phyloP scores from a whole-genome alignment of 2,797 vertebrate genomes.

The Nasua narica region DNA sequence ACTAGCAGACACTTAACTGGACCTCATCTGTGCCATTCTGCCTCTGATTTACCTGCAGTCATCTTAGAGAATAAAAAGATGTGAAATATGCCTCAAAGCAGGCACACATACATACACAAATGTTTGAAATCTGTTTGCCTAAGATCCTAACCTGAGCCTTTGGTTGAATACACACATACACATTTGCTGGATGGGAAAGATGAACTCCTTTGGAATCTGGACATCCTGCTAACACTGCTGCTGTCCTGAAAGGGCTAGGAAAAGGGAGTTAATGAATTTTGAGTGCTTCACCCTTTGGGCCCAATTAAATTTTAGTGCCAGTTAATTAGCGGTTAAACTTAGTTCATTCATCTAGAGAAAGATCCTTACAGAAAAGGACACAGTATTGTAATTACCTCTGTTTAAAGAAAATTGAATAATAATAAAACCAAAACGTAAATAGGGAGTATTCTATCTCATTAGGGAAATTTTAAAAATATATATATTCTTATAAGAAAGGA shows the following conservation, averaged over 20 bases:
- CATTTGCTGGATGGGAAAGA: neutral
- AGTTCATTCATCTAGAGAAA: slow-evolving; percentile 78
- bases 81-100: neutral
- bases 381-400: slow-evolving; percentile 60
- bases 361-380: slow-evolving; percentile 66
- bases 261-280: slow-evolving; percentile 83
- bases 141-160: neutral
- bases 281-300: slow-evolving; percentile 82
- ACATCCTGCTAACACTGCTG: slow-evolving; percentile 48
- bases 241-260: slow-evolving; percentile 64
- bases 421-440: slow-evolving; percentile 39
- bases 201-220: slow-evolving; percentile 44
- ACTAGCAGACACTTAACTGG: neutral
- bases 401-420: slow-evolving; percentile 54
- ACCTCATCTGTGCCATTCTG: neutral
- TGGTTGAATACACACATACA: neutral
- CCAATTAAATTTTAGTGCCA: slow-evolving; percentile 84
- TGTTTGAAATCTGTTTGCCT: neutral
- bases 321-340: slow-evolving; percentile 83
- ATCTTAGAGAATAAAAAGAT: neutral
- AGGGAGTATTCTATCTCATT: slow-evolving; percentile 49
- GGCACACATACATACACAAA: neutral
- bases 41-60: neutral
- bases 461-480: slow-evolving; percentile 63
- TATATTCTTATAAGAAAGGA: slow-evolving; percentile 54